Conservation (phyloP, 1,140 invertebrate species). For the Drosophila ambigua region DNA sequence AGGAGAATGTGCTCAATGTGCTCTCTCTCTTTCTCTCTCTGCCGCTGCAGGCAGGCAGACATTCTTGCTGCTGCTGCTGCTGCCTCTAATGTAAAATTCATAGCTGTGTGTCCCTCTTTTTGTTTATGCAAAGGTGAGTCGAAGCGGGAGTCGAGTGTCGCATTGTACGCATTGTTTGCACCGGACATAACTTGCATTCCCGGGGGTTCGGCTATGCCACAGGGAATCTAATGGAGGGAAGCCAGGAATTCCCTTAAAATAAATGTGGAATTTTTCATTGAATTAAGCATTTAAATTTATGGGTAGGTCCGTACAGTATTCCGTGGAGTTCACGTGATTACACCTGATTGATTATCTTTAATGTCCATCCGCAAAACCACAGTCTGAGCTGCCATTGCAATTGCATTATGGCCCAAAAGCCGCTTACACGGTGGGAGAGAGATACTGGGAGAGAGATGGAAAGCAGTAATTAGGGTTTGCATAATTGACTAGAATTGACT, state of each 20-base stretch:
- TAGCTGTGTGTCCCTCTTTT: conserved; percentile 14
- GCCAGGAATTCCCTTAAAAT: no score
- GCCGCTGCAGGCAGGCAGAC: neutral
- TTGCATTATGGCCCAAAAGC: conserved; percentile 59
- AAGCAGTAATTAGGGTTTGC: conserved; percentile 54
- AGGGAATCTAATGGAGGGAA: neutral
- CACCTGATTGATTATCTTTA: conserved; percentile 57
- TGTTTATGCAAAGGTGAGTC: conserved; percentile 42
- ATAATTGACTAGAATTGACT: conserved; percentile 72
- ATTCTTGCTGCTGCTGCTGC: conserved; percentile 2
- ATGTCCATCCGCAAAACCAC: conserved; percentile 48
- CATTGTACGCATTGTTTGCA: conserved; percentile 52
- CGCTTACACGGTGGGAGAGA: conserved; percentile 22
- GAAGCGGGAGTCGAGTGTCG: neutral
- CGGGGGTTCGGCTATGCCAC: conserved; percentile 9
- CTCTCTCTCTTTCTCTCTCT: neutral
- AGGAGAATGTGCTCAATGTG: conserved; percentile 33
- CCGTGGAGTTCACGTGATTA: neutral
- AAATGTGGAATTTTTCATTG: no score
- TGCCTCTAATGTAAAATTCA: conserved; percentile 51
- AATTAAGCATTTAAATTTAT: no score
- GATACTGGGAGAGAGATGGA: no score
- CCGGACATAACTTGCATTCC: conserved; percentile 41
- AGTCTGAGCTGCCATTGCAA: conserved; percentile 32
- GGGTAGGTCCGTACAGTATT: no score